These are phyloP conservation scores for Hypocryptadius cinnamomeus DNA, from an alignment of 2,113 vertebrate species.

Conservation along the genomic window DNA sequence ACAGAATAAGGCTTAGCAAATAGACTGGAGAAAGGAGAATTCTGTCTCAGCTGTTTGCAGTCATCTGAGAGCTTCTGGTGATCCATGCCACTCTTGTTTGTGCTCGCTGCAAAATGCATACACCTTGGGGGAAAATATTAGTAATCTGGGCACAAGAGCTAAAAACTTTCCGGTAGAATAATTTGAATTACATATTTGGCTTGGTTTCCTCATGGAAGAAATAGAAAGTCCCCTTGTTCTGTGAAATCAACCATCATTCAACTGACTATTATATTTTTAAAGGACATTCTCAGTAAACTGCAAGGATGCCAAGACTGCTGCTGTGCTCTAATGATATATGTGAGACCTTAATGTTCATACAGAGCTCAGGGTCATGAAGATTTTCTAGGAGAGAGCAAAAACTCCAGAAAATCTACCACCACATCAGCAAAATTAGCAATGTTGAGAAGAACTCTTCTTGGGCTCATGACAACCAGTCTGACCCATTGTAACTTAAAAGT, in stretches of 20 bases:
- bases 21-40: background rate
- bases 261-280: background rate
- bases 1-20: background rate
- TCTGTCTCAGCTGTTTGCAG: background rate
- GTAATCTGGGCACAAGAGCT: background rate
- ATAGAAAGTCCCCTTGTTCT: background rate
- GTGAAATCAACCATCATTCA: background rate
- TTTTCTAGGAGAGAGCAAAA: background rate
- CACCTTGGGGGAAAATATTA: slow-evolving; percentile 11
- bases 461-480: background rate
- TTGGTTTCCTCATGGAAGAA: background rate
- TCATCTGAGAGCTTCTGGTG: background rate
- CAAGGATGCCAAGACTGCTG: background rate
- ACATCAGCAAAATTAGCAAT: background rate
- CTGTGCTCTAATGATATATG: background rate
- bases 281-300: background rate
- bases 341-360: background rate
- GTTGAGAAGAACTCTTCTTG: background rate
- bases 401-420: background rate
- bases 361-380: background rate
- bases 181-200: background rate
- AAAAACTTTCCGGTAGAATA: slow-evolving; percentile 3
- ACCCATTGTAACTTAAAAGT: background rate
- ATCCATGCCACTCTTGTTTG: background rate
- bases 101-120: background rate